These are phyloP conservation scores for Argynnis bischoffii DNA, from an alignment of 2,888 invertebrate species.

Conservation along the genomic window DNA sequence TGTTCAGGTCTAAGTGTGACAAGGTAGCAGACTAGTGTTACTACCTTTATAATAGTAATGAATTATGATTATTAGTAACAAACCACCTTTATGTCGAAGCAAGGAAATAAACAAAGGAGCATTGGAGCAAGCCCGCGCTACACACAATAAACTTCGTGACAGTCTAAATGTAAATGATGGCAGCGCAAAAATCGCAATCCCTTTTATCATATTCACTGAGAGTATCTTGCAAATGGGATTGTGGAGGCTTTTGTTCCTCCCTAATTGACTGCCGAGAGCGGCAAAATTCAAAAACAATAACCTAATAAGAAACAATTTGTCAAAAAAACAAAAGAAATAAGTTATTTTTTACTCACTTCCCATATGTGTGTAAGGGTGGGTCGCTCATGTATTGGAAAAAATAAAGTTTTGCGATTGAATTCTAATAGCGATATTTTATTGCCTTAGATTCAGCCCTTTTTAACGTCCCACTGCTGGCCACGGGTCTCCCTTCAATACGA, in stretches of 20 bases:
- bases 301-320: constrained; percentile 39
- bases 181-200: constrained; percentile 16
- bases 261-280: constrained; percentile 30
- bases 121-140: background rate
- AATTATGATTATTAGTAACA: too few relatives aligned
- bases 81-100: too few relatives aligned
- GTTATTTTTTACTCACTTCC: constrained; percentile 11
- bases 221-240: constrained; percentile 19
- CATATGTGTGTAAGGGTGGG: background rate
- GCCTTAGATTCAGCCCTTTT: too few relatives aligned
- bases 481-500: too few relatives aligned
- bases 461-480: too few relatives aligned
- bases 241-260: constrained; percentile 16
- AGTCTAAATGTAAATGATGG: constrained; percentile 11
- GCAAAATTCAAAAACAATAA: constrained; percentile 36
- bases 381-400: constrained; percentile 23
- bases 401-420: too few relatives aligned
- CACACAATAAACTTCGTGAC: background rate
- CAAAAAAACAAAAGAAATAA: constrained; percentile 31
- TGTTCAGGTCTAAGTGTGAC: too few relatives aligned
- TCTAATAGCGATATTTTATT: too few relatives aligned
- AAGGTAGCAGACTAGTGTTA: too few relatives aligned
- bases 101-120: too few relatives aligned
- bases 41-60: too few relatives aligned
- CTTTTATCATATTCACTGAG: constrained; percentile 19